phyloP scores from a whole-genome alignment of 2,797 vertebrate species.

The Sciurus carolinensis region DNA sequence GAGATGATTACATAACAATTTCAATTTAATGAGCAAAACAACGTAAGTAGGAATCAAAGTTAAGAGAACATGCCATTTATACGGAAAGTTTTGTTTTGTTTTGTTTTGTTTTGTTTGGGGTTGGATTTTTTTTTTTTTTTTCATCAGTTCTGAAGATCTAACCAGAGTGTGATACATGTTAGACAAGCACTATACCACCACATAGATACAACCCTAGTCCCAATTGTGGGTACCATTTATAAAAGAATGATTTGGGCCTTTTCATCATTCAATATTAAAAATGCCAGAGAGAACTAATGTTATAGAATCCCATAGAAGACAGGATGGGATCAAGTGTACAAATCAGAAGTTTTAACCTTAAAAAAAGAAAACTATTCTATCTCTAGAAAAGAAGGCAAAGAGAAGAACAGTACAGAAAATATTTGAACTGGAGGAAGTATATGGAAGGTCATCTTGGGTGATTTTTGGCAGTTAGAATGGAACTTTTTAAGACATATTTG shows the following conservation, averaged over 20 bases:
- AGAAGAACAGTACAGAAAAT: neutral
- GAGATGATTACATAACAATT: neutral
- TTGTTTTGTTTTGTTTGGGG: too few relatives aligned
- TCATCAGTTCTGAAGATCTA: too few relatives aligned
- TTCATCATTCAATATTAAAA: conserved; percentile 9
- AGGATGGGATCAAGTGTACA: neutral
- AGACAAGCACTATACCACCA: too few relatives aligned
- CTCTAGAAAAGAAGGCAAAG: neutral
- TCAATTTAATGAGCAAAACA: neutral
- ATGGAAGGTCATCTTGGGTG: neutral
- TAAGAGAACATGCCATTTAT: neutral
- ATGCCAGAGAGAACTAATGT: neutral
- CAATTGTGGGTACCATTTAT: too few relatives aligned
- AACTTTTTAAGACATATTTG: neutral
- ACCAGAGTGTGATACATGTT: too few relatives aligned
- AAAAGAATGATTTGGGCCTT: neutral
- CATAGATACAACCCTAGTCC: too few relatives aligned
- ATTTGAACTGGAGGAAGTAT: neutral
- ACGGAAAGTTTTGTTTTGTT: too few relatives aligned
- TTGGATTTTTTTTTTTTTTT: too few relatives aligned
- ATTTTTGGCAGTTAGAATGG: neutral
- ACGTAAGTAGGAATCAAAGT: neutral
- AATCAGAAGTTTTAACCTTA: neutral
- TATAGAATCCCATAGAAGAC: neutral
- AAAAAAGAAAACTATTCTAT: neutral